phyloP scores from a whole-genome alignment of 2,113 vertebrate genomes.

The Centropus unirufus region DNA sequence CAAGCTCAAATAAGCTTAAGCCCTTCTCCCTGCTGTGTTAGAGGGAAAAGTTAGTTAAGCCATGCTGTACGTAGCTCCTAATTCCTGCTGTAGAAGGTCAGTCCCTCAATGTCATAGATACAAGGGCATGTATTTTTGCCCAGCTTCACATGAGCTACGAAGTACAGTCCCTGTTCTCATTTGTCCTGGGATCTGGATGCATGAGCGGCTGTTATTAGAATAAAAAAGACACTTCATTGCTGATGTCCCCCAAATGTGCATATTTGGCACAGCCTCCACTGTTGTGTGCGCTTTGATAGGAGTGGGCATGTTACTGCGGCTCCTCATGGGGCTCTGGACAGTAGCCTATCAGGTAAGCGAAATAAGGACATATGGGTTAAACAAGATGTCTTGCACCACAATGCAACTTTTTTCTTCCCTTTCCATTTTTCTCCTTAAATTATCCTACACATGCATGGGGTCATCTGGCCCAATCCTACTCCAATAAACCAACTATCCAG shows the following conservation, averaged over 20 bases:
- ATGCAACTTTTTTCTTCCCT: neutral
- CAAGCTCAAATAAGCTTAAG: neutral
- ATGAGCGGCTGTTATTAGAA: neutral
- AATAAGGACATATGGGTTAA: neutral
- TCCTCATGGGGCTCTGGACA: neutral
- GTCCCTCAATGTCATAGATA: neutral
- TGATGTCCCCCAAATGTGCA: neutral
- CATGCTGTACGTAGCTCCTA: neutral
- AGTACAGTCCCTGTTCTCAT: neutral
- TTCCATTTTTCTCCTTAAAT: neutral
- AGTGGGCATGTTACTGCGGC: neutral
- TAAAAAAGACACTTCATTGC: neutral
- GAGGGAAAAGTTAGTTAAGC: neutral
- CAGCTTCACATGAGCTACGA: neutral
- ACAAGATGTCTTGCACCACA: neutral
- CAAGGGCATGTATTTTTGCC: neutral
- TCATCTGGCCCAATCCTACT: neutral
- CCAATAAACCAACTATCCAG: neutral
- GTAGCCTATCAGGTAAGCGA: fast-evolving
- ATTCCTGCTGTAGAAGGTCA: neutral
- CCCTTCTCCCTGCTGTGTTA: neutral
- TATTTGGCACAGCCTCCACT: neutral
- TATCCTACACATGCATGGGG: neutral
- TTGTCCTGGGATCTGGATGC: neutral
- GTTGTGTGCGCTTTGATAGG: neutral